Evolutionary conservation across 53 echinoderm and acorn worm species (phyloP), one percentile per base, ranked within the genome.

Genomic region (Holothuria leucospilota): DNA sequence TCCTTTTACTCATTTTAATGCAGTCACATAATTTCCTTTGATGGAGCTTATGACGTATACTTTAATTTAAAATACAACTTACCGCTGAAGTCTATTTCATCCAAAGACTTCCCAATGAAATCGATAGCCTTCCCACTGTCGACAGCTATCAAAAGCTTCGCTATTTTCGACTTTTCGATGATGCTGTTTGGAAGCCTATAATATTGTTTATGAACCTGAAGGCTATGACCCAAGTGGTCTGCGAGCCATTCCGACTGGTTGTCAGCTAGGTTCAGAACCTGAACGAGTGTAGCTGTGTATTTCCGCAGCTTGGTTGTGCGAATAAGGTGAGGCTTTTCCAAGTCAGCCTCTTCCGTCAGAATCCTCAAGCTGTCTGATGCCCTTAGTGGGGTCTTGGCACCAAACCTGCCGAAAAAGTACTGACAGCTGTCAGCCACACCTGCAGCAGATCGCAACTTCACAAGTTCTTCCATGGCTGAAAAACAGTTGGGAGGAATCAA

Each of bases 211-310:
- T 90, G 91, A 29, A 90, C 80, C 15, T 80, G 59, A 5, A 90
- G 63, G 29, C 40, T 81, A 29, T 90, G 86, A 59, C 60, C 60
- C 60, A 59, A 59, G 69, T 90, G 90, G 13, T 68, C 81, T 13
- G 90, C 90, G 13, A 90, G 42, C 90, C 82, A 86, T 62, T 90
- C 79, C 27, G 78, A 24, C 59, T 90, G 30, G 68, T 78, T 79
- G 24, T 64, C 41, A 39, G 46, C 59, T 29, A 90, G 67, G 60
- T 61, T 34, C 29, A 90, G 62, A 18, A 90, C 46, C 51, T 90
- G 81, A 53, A 51, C 73, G 15, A 86, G 52, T 75, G 78, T 90
- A 10, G 90, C 90, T 24, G 84, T 56, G 63, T 91, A 87, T 41
- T 91, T 71, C 42, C 87, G 26, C 83, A 82, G 11, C 39, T 87